These are phyloP conservation scores for Phaetusa simplex DNA, from an alignment of 2,113 vertebrate species.

Conservation along the genomic window DNA sequence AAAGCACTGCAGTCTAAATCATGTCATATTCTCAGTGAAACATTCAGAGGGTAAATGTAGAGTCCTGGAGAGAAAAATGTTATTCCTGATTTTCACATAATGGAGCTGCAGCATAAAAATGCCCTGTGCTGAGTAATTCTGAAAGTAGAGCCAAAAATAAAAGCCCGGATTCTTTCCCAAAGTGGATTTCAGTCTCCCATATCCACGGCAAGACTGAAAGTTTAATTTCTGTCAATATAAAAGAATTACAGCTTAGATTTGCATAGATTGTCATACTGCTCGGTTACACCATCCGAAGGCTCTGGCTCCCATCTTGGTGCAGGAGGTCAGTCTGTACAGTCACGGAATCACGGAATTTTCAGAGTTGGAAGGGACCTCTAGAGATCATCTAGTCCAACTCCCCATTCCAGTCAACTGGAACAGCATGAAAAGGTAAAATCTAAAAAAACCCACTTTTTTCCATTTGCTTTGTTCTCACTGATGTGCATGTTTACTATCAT, in stretches of 20 bases:
- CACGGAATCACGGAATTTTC: too few relatives aligned
- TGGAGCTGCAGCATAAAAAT: neutral
- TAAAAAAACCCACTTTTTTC: neutral
- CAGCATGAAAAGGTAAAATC: neutral
- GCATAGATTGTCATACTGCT: neutral
- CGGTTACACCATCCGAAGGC: neutral
- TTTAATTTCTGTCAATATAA: neutral
- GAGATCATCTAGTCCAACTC: too few relatives aligned
- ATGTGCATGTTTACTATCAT: neutral
- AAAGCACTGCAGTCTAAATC: neutral
- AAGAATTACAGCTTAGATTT: neutral
- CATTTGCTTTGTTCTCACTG: neutral
- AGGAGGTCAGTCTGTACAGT: neutral
- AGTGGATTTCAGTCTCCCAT: neutral
- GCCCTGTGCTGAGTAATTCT: neutral
- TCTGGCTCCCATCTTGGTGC: rapidly evolving
- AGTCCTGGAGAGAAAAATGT: conserved; percentile 7
- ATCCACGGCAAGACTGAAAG: neutral
- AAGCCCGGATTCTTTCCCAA: neutral
- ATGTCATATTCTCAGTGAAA: neutral
- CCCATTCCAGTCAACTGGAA: neutral
- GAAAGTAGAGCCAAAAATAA: neutral
- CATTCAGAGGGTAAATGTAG: neutral
- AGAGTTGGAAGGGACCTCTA: too few relatives aligned
- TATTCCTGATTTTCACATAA: conserved; percentile 4